phyloP scores from a whole-genome alignment of 2,797 vertebrate genomes.

The Gadopsis bispinosus region DNA sequence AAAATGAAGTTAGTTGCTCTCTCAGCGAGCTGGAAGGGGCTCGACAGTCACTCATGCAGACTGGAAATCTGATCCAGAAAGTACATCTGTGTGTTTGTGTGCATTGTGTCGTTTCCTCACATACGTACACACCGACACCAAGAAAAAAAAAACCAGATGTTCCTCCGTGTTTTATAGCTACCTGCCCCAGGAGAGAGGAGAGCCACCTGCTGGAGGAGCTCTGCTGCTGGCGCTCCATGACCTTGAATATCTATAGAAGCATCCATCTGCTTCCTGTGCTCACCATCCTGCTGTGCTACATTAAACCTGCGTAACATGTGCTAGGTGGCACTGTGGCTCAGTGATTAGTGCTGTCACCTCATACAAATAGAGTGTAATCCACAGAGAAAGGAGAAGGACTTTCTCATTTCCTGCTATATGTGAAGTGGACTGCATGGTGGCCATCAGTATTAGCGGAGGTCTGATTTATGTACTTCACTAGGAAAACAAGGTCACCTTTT shows the following conservation, averaged over 20 bases:
- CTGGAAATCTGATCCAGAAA: conserved; percentile 58
- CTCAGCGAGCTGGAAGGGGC: conserved; percentile 35
- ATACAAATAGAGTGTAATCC: background rate
- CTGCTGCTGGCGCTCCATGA: conserved; percentile 48
- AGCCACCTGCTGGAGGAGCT: conserved; percentile 77
- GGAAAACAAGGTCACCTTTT: conserved; percentile 32
- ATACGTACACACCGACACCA: conserved; percentile 26
- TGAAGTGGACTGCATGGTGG: background rate
- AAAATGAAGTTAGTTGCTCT: conserved; percentile 59
- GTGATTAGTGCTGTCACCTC: conserved; percentile 22
- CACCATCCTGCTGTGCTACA: conserved; percentile 40
- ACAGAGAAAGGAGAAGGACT: background rate
- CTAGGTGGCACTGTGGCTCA: conserved; percentile 25
- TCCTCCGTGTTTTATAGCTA: conserved; percentile 68
- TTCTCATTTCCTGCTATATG: conserved; percentile 2
- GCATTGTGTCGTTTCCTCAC: conserved; percentile 65
- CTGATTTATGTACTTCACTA: conserved; percentile 16
- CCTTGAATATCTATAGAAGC: conserved; percentile 61
- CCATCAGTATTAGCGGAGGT: background rate
- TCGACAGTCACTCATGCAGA: conserved; percentile 55
- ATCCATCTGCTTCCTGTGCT: conserved; percentile 69
- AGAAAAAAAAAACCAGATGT: conserved; percentile 65
- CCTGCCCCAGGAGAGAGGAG: conserved; percentile 66
- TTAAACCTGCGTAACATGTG: conserved; percentile 35
- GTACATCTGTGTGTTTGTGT: conserved; percentile 66